These are phyloP conservation scores for Gambelia wislizenii DNA, from an alignment of 2,797 vertebrate genomes.

Conservation along the genomic window DNA sequence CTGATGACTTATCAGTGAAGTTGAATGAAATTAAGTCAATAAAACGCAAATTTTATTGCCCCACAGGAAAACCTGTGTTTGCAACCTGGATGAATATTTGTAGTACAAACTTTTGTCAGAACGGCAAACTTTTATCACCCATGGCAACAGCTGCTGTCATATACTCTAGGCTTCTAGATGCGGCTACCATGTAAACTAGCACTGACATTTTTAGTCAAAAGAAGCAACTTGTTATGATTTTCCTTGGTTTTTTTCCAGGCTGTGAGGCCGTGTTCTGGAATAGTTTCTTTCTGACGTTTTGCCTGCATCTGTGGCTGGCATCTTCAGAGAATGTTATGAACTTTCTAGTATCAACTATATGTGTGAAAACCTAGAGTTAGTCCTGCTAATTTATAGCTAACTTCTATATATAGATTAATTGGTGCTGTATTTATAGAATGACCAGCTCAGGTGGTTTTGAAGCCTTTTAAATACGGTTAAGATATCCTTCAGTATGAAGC, in stretches of 20 bases:
- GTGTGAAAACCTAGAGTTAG: neutral
- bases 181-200: neutral
- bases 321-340: no score
- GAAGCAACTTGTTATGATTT: no score
- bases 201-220: neutral
- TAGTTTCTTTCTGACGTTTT: no score
- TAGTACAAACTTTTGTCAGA: neutral
- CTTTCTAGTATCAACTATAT: neutral
- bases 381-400: neutral
- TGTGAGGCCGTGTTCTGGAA: neutral
- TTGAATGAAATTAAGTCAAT: neutral
- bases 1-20: neutral
- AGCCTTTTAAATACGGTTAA: neutral
- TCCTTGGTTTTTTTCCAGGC: no score
- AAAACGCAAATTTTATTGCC: neutral
- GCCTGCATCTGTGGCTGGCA: no score
- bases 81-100: neutral
- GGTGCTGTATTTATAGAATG: neutral
- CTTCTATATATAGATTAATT: neutral
- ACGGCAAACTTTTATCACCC: neutral
- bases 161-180: neutral
- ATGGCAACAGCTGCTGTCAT: no score
- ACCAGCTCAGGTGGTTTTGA: neutral
- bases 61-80: neutral
- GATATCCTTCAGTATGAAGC: no score